These are phyloP conservation scores for Cathartes aura DNA, from an alignment of 2,113 vertebrate species.

Conservation along the genomic window DNA sequence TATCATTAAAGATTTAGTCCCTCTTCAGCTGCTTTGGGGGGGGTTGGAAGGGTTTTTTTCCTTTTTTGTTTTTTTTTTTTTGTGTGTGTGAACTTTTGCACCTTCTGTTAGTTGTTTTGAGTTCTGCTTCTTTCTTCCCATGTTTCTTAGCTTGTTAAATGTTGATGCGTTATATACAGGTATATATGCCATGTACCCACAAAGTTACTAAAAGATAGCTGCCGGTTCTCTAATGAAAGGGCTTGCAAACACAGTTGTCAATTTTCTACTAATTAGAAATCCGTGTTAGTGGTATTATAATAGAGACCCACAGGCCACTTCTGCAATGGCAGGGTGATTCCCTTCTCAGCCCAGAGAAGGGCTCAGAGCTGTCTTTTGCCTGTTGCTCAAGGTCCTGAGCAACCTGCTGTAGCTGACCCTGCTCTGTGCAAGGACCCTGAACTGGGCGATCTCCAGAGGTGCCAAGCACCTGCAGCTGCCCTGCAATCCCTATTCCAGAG, in stretches of 20 bases:
- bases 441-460: not conserved
- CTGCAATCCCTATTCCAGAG: not conserved
- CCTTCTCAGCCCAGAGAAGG: not conserved
- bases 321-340: not conserved
- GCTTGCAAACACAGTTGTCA: not conserved
- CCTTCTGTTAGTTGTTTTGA: not conserved
- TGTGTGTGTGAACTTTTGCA: not conserved
- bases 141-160: not conserved
- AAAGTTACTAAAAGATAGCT: not conserved
- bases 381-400: not conserved
- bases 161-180: not conserved
- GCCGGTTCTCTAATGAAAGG: not conserved
- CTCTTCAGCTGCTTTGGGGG: not conserved
- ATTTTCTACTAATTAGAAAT: not conserved
- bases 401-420: not conserved
- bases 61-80: not conserved
- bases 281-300: not conserved
- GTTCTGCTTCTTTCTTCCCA: not conserved
- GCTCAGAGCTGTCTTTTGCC: not conserved
- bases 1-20: conserved; percentile 60
- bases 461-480: accelerated
- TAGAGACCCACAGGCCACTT: not conserved
- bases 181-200: not conserved
- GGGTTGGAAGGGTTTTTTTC: not conserved
- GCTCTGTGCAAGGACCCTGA: not conserved